These are phyloP conservation scores for Raja brachyura DNA, from an alignment of 2,113 vertebrate genomes.

Conservation along the genomic window DNA sequence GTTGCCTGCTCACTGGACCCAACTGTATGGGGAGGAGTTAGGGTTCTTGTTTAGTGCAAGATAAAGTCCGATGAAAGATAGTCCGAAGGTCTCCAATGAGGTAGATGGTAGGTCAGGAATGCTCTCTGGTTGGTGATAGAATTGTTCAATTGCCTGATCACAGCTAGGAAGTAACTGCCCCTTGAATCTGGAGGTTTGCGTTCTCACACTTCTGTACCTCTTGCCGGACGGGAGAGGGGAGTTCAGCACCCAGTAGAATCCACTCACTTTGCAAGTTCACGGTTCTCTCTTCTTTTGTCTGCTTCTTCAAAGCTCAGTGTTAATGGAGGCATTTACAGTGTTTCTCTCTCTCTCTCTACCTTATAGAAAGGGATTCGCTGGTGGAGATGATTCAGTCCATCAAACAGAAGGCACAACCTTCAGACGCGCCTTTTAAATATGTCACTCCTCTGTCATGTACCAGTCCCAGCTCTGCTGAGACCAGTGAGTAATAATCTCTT, in stretches of 20 bases:
- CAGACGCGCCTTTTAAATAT: conserved; percentile 66
- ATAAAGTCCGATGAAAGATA: too few relatives aligned
- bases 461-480: conserved; percentile 59
- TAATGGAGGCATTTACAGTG: background rate
- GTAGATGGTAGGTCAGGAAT: too few relatives aligned
- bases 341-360: conserved; percentile 49
- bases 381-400: conserved; percentile 85
- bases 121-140: too few relatives aligned
- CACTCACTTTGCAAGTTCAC: background rate
- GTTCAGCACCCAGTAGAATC: background rate
- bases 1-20: background rate
- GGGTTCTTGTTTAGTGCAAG: too few relatives aligned
- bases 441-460: conserved; percentile 66
- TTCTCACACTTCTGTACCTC: background rate
- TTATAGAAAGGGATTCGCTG: conserved; percentile 82
- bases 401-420: conserved; percentile 78
- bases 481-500: conserved; percentile 61
- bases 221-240: too few relatives aligned
- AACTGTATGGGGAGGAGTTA: too few relatives aligned
- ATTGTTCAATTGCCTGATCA: too few relatives aligned
- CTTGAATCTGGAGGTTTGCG: background rate
- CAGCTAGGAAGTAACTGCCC: too few relatives aligned
- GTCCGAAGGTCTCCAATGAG: too few relatives aligned
- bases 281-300: background rate
- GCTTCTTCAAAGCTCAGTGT: background rate